A percentile compares a stretch with the other conserved stretches of the same genome.
These are phyloP conservation scores for Odontesthes bonariensis DNA, from an alignment of 2,113 vertebrate species.

Conservation along the genomic window DNA sequence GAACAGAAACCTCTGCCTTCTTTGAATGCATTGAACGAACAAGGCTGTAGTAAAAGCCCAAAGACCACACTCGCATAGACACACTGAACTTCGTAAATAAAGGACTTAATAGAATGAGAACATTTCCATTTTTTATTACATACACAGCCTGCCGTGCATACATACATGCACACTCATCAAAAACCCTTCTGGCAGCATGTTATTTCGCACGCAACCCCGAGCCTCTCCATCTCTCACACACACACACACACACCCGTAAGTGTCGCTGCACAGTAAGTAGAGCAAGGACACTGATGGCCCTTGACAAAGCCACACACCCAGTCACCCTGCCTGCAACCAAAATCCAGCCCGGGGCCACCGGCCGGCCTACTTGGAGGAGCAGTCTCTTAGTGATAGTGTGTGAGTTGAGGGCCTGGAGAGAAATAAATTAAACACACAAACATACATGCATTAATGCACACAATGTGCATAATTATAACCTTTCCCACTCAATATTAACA, in stretches of 20 bases:
- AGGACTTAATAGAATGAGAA: conserved; percentile 46
- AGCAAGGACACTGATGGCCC: conserved; percentile 80
- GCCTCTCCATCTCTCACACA: conserved; percentile 16
- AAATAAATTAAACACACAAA: conserved; percentile 36
- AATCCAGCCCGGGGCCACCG: conserved; percentile 69
- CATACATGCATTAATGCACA: conserved; percentile 10
- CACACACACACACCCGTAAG: conserved; percentile 55
- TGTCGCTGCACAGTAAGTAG: conserved; percentile 75
- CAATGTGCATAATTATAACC: conserved; percentile 11
- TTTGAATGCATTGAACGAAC: conserved; percentile 66
- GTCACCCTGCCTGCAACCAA: conserved; percentile 69
- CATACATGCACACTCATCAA: conserved; percentile 45
- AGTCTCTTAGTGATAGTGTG: conserved; percentile 52
- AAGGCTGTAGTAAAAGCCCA: conserved; percentile 59
- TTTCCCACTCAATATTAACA: neutral
- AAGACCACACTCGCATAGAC: conserved; percentile 40
- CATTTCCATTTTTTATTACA: conserved; percentile 35
- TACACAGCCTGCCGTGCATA: conserved; percentile 27
- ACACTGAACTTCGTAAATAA: conserved; percentile 32
- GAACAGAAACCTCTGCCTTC: conserved; percentile 49
- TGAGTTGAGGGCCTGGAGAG: conserved; percentile 48
- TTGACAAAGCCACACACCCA: conserved; percentile 79
- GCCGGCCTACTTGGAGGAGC: conserved; percentile 74
- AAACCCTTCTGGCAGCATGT: conserved; percentile 77
- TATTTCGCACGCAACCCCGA: conserved; percentile 53